These are phyloP conservation scores for Pelobates cultripes DNA, from an alignment of 2,797 vertebrate genomes.

Conservation along the genomic window DNA sequence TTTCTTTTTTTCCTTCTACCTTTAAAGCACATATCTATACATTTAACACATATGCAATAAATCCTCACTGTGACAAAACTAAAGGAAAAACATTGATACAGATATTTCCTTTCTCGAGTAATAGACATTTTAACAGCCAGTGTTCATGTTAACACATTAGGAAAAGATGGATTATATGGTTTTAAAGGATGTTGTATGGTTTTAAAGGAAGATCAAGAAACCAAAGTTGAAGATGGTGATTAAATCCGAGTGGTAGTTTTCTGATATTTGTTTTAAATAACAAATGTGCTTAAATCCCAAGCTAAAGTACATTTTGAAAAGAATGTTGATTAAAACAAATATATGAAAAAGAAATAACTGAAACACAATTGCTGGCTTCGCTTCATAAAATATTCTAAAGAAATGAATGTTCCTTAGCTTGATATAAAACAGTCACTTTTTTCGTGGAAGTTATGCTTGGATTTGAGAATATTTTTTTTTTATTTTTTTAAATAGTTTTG, in stretches of 20 bases:
- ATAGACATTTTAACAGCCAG: conserved; percentile 1
- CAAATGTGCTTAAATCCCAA: too few relatives aligned
- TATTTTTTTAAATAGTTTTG: too few relatives aligned
- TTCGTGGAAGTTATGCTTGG: not conserved
- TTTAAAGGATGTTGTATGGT: not conserved
- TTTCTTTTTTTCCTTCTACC: not conserved
- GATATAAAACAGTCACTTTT: not conserved
- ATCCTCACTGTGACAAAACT: not conserved
- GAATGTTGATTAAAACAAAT: too few relatives aligned
- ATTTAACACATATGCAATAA: not conserved
- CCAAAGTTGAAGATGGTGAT: not conserved
- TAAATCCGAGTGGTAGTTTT: too few relatives aligned
- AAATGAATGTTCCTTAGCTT: too few relatives aligned
- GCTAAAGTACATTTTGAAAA: too few relatives aligned
- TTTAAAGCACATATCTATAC: not conserved
- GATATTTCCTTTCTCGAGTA: not conserved
- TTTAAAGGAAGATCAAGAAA: not conserved
- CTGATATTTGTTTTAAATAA: too few relatives aligned
- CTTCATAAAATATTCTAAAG: too few relatives aligned
- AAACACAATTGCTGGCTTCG: too few relatives aligned
- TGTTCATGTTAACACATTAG: not conserved
- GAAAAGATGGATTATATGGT: not conserved
- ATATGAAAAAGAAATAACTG: too few relatives aligned
- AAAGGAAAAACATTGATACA: not conserved
- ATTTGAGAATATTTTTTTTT: not conserved